phyloP scores from a whole-genome alignment of 2,113 vertebrate genomes.

The Formicarius rufipectus region DNA sequence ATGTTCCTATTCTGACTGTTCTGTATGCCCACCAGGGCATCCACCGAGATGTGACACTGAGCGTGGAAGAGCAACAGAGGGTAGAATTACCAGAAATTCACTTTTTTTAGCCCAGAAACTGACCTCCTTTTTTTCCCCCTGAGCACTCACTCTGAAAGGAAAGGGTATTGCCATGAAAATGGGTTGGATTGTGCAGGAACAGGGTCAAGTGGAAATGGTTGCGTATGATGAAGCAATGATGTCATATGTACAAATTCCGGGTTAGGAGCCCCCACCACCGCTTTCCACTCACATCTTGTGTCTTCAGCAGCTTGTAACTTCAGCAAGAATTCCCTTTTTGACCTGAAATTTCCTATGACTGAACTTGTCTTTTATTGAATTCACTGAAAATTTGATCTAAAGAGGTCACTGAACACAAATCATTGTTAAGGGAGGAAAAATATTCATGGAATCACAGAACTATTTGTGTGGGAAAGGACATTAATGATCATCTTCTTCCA shows the following conservation, averaged over 20 bases:
- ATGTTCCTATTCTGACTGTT: background rate
- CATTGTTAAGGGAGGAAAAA: background rate
- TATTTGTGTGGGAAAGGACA: background rate
- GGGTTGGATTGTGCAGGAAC: background rate
- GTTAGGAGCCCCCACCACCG: background rate
- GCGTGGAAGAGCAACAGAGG: background rate
- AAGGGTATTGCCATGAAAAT: background rate
- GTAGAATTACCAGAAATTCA: background rate
- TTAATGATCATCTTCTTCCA: background rate
- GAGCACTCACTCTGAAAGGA: rapidly evolving
- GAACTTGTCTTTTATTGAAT: background rate
- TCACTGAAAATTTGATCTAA: background rate
- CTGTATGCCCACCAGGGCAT: rapidly evolving
- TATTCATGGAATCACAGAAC: background rate
- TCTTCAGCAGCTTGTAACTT: background rate
- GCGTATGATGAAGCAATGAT: rapidly evolving
- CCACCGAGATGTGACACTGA: rapidly evolving
- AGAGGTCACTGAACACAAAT: background rate
- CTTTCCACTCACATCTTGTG: background rate
- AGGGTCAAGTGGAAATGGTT: background rate
- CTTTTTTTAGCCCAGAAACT: background rate
- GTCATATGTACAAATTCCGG: background rate
- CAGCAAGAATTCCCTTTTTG: background rate
- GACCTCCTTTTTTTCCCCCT: background rate
- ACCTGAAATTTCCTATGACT: background rate